Base-by-base conservation (phyloP, 2,113 vertebrate species). In the Callopanchax toddi region DNA sequence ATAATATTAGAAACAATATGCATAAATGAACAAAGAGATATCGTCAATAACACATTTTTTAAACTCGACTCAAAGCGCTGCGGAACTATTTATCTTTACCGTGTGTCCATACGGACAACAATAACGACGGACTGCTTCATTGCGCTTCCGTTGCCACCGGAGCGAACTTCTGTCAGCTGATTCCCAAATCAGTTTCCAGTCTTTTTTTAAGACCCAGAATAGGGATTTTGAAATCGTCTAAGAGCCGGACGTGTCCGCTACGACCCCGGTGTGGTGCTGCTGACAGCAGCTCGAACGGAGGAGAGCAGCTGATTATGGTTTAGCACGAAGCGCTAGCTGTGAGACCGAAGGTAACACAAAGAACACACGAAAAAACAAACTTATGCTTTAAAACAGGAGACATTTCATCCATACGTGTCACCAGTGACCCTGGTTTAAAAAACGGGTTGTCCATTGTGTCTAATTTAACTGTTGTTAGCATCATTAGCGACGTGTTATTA, bases 121-220 rank as follows among this genome's bases (percentile, higher is more conserved):
- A 66, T 76, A 78, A 60, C 75, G 50, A 44, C 48, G 11, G 17
- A 15, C 66, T 76, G 67, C 23, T 8, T 17, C n/a, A 3, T 60
- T 60, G 69, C 67, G 71, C 83, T 91, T 91, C 89, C 89, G 83
- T 73, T 81, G 60, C 76, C 57, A 82, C 83, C 78, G 82, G 82
- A 86, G 71, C 56, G 76, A 86, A 87, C 84, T 88, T 88, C 52
- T 86, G 72, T 87, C 83, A 88, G 86, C 77, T 88, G 79, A 81
- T 75, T 61, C 29, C 26, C n/a, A 57, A 67, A 43, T 61, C 75
- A 68, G 59, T 67, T 78, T 18, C 57, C 32, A 52, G 46, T 45
- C 48, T 10, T 20, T 56, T 40, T n/a, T 3, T n/a, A 29, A 29
- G 1, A 16, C 32, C 23, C 1, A 29, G 34, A 50, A 5, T 39